phyloP scores from a whole-genome alignment of 37 sponge, comb jelly and placozoan genomes.

The Halisarca cf. caerulea region DNA sequence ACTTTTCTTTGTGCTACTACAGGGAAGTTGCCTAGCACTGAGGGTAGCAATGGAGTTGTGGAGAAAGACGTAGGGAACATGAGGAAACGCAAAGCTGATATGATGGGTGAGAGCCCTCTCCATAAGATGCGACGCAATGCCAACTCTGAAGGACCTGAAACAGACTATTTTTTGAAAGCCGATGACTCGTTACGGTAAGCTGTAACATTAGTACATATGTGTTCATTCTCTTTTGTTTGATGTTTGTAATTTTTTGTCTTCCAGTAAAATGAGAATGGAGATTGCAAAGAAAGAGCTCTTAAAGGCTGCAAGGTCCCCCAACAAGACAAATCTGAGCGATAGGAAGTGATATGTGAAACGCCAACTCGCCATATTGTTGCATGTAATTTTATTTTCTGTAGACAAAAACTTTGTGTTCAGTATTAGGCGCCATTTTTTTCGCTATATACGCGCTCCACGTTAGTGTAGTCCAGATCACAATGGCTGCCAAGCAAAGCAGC shows the following conservation, averaged over 20 bases:
- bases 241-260: neutral
- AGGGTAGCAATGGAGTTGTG: neutral
- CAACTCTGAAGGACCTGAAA: too few relatives aligned
- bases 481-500: too few relatives aligned
- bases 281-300: conserved; percentile 40
- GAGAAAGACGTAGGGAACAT: neutral
- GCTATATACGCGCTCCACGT: too few relatives aligned
- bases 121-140: neutral
- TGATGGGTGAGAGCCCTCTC: neutral
- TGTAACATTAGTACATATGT: neutral
- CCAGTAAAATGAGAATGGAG: conserved; percentile 43
- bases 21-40: too few relatives aligned
- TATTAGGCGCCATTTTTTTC: too few relatives aligned
- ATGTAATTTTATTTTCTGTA: neutral
- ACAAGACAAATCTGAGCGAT: conserved; percentile 30
- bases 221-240: neutral
- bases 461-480: too few relatives aligned
- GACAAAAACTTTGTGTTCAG: too few relatives aligned
- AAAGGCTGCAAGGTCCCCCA: conserved; percentile 60
- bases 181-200: conserved; percentile 26
- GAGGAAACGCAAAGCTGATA: neutral
- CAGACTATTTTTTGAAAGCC: conserved; percentile 7
- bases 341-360: neutral
- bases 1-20: too few relatives aligned
- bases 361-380: neutral